Percentiles rank a stretch among this genome's conserved stretches.
phyloP scores from a whole-genome alignment of 2,888 invertebrate genomes.

The Himalopsyche kuldschensis region DNA sequence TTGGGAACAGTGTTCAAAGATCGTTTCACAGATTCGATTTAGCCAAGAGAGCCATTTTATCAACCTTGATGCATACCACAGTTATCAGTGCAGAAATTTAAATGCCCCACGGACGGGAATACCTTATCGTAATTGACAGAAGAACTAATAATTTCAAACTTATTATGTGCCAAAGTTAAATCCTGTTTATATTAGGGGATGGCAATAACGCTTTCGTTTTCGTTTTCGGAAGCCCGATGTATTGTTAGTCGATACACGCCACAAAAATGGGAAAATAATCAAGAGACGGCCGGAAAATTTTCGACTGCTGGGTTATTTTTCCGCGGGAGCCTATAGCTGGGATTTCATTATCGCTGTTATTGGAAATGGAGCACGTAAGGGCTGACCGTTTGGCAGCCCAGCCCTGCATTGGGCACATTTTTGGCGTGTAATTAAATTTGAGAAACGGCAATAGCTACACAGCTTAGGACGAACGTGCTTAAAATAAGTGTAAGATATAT shows the following conservation, averaged over 20 bases:
- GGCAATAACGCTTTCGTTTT: background rate
- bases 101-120: too few species aligned
- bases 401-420: background rate
- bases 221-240: slow-evolving; percentile 15
- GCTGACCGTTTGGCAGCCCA: background rate
- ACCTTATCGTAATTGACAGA: too few species aligned
- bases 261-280: slow-evolving; percentile 23
- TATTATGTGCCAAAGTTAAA: background rate
- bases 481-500: background rate
- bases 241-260: slow-evolving; percentile 26
- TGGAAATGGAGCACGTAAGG: background rate
- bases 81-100: too few species aligned
- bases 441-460: background rate
- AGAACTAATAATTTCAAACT: background rate
- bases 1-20: too few species aligned
- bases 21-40: too few species aligned
- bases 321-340: background rate
- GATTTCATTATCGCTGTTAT: background rate
- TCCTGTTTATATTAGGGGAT: too few species aligned
- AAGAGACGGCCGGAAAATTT: background rate
- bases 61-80: too few species aligned
- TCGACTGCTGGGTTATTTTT: background rate
- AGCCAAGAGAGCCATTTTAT: too few species aligned
- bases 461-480: background rate
- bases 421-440: background rate